Evolutionary conservation across 2,797 vertebrate species (phyloP), one percentile per base, ranked within the genome.

Genomic region (Cirrhinus molitorella): DNA sequence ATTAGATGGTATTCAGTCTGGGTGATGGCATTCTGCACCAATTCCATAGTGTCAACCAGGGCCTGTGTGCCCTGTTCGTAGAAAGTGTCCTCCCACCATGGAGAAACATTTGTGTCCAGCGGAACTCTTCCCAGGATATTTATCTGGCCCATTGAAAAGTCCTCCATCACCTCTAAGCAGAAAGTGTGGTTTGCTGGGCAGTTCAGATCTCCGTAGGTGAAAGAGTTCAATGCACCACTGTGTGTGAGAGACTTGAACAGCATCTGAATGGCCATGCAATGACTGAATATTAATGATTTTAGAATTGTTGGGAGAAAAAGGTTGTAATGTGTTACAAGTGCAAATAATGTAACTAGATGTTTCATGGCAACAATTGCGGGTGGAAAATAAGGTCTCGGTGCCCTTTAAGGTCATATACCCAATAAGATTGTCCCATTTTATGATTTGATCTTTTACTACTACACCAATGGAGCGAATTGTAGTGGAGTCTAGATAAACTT

Each of bases 111-210:
- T 28, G 40, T 43, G 9, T 43, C 40, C 40, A 16, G 14, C 1
- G 66, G 37, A 5, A 51, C 55, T 17, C 55, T 28, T 0, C 83
- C 45, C 3, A 51, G 47, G 23, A 72, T 84, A 25, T 80, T 34
- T 0, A 59, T 6, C 13, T 65, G 68, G 11, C 59, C 78, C 61
- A 80, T 57, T 2, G 51, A 28, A 55, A 85, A 79, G n/a, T 80
- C 77, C 21, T 80, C 37, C 12, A 28, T 34, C 14, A 67, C 43
- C 23, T 85, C 68, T 11, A 85, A 19, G 11, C 68, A 57, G 31
- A 81, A 61, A 12, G 47, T 68, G 5, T 85, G 70, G 12, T 85
- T 68, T 14, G 63, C 71, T 3, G 51, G 83, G 68, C 49, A 85
- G 34, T 47, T 43, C 21, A 68, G 37, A 2, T 40, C 57, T 21